phyloP scores from a whole-genome alignment of 2,113 vertebrate genomes.

The Plecturocebus donacophilus region DNA sequence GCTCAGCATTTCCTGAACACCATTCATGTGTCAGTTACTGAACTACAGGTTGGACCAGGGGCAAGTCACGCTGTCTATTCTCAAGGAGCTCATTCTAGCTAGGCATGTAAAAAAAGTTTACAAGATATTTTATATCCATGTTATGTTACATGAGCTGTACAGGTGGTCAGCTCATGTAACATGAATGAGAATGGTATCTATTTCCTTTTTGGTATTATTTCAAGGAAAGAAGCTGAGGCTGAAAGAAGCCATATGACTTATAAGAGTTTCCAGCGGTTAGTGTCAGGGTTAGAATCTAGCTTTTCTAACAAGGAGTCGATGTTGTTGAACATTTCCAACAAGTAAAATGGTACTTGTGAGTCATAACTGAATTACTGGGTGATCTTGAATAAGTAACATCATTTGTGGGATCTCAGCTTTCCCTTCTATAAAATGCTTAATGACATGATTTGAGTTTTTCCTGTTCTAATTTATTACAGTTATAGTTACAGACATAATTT shows the following conservation, averaged over 20 bases:
- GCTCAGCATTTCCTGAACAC: neutral
- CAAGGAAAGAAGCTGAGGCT: neutral
- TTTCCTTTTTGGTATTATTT: too few relatives aligned
- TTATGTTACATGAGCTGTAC: neutral
- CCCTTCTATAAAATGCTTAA: neutral
- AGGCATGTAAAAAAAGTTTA: neutral
- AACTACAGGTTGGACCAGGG: neutral
- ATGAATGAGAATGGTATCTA: too few relatives aligned
- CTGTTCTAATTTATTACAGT: neutral
- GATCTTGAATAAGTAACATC: neutral
- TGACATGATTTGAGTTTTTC: neutral
- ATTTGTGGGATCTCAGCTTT: neutral
- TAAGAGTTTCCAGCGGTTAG: neutral
- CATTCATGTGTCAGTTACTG: neutral
- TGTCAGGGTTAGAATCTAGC: neutral
- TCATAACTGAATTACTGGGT: neutral
- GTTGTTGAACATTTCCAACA: neutral
- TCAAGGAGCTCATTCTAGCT: neutral
- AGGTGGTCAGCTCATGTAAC: neutral
- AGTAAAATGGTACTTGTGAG: neutral
- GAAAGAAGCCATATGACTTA: neutral
- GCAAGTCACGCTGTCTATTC: neutral
- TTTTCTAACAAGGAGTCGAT: neutral
- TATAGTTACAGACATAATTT: neutral
- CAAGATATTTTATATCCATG: neutral